Evolutionary conservation across 1,140 invertebrate species (phyloP).

Genomic region (Prorops nasuta): DNA sequence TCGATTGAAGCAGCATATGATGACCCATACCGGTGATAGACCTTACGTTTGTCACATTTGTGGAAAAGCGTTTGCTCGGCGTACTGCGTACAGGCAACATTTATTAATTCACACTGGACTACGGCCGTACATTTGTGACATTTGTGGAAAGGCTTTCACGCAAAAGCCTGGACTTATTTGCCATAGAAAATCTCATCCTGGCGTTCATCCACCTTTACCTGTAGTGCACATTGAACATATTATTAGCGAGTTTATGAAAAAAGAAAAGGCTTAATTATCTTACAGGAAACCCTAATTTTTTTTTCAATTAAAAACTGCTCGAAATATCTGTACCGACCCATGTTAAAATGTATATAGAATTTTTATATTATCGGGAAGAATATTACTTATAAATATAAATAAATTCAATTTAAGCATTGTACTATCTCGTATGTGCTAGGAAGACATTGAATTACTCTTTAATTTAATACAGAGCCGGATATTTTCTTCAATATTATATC

Average conservation of each 20-base stretch:
- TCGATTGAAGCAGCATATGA: slow-evolving; percentile 60
- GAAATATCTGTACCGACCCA: no score
- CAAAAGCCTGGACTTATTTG: slow-evolving; percentile 49
- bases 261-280: no score
- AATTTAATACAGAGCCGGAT: no score
- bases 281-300: background rate
- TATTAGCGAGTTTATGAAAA: slow-evolving; percentile 43
- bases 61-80: slow-evolving; percentile 67
- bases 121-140: slow-evolving; percentile 59
- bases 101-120: slow-evolving; percentile 69
- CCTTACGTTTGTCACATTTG: slow-evolving; percentile 77
- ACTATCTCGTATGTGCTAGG: no score
- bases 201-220: slow-evolving; percentile 41
- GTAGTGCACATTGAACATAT: slow-evolving; percentile 42
- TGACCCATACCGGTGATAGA: slow-evolving; percentile 69
- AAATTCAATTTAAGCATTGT: no score
- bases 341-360: no score
- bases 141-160: slow-evolving; percentile 52
- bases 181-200: slow-evolving; percentile 45
- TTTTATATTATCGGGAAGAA: no score
- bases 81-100: slow-evolving; percentile 60
- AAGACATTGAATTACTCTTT: no score
- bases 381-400: no score
- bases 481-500: no score
- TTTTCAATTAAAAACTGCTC: no score